Evolutionary conservation across 2,113 vertebrate species (phyloP).

Genomic region (Mastomys natalensis): DNA sequence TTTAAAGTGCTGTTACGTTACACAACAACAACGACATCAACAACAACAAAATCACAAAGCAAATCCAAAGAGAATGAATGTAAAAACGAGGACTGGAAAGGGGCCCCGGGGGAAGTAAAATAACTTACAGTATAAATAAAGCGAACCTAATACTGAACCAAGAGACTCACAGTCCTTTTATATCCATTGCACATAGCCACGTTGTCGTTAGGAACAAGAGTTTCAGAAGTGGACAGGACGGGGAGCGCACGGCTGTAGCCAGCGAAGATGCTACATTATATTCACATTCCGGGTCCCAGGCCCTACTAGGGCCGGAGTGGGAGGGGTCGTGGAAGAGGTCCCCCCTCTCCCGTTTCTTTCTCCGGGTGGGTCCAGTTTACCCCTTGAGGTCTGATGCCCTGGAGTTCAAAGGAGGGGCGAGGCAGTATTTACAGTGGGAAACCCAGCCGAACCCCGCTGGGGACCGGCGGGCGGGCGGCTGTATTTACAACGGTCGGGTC

Average conservation of each 20-base stretch:
- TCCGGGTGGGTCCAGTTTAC: constrained; percentile 49
- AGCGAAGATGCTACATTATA: background rate
- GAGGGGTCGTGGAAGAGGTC: background rate
- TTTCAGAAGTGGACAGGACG: constrained; percentile 85
- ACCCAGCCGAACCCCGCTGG: background rate
- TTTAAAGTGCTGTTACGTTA: constrained; percentile 90
- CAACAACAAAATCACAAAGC: constrained; percentile 61
- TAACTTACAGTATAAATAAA: constrained; percentile 86
- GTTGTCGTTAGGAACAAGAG: constrained; percentile 86
- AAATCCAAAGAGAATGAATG: constrained; percentile 40
- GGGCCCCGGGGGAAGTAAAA: constrained; percentile 66
- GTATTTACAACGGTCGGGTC: constrained; percentile 82
- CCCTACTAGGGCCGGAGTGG: background rate
- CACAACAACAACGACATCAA: constrained; percentile 62
- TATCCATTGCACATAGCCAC: constrained; percentile 97
- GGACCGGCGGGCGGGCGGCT: constrained; percentile 64
- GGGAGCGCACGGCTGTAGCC: constrained; percentile 4
- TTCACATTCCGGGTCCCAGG: constrained; percentile 48
- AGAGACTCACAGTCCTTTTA: constrained; percentile 92
- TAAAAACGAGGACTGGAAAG: constrained; percentile 19
- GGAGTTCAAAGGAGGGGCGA: constrained; percentile 45
- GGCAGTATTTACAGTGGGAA: constrained; percentile 71
- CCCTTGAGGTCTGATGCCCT: constrained; percentile 59
- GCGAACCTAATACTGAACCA: constrained; percentile 88
- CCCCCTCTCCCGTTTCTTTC: background rate